A percentile compares a stretch with the other conserved stretches of the same genome.
These are phyloP conservation scores for Dendrolimus punctatus DNA, from an alignment of 1,140 invertebrate species.

Conservation along the genomic window DNA sequence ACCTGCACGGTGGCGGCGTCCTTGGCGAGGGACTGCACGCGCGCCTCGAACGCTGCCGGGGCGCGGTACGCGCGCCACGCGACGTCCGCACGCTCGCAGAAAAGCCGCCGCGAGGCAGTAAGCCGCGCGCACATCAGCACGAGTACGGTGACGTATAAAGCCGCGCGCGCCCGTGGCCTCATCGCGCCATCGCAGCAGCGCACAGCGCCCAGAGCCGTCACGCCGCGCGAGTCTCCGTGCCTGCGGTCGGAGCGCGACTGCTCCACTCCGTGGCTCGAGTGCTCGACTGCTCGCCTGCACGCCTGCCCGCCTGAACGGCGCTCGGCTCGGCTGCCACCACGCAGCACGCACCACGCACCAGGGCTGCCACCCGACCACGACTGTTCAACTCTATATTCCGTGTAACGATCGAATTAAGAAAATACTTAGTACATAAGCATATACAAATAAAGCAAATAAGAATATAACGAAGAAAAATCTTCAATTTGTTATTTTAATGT, in stretches of 20 bases:
- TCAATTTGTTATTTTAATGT: no score
- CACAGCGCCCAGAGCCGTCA: slow-evolving; percentile 23
- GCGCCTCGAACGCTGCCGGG: slow-evolving; percentile 60
- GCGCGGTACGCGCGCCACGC: slow-evolving; percentile 64
- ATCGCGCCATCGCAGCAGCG: slow-evolving; percentile 60
- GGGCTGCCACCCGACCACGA: no score
- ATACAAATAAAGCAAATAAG: no score
- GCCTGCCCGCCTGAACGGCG: no score
- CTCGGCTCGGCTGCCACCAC: no score
- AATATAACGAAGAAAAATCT: no score
- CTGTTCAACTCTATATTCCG: no score
- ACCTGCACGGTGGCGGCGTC: slow-evolving; percentile 59
- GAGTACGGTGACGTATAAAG: slow-evolving; percentile 57
- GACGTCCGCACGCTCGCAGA: slow-evolving; percentile 65
- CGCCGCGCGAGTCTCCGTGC: slow-evolving; percentile 36
- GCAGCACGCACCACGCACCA: no score
- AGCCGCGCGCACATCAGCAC: slow-evolving; percentile 36
- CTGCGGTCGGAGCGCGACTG: slow-evolving; percentile 60
- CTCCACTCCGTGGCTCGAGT: no score
- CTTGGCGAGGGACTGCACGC: slow-evolving; percentile 50
- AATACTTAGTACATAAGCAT: no score
- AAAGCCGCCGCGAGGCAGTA: slow-evolving; percentile 56
- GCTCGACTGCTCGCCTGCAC: no score
- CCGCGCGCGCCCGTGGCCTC: slow-evolving; percentile 55
- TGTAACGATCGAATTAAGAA: no score